Conservation (phyloP, 2,888 invertebrate species). For the Ametastegia equiseti region DNA sequence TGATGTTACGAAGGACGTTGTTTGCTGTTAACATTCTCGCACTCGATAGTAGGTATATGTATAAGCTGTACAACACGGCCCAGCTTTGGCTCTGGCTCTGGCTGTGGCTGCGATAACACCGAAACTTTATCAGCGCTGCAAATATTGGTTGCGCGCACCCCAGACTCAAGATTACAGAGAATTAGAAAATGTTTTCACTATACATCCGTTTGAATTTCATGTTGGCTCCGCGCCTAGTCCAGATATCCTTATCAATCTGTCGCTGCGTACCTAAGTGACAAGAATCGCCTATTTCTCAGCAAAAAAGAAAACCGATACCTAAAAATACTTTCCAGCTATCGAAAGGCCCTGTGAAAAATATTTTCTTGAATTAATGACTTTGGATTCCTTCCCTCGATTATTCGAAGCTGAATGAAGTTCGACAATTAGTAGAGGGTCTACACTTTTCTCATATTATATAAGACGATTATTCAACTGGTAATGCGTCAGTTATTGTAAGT, state of each 20-base stretch:
- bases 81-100: too few species aligned
- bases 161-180: conserved; percentile 44
- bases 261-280: conserved; percentile 6
- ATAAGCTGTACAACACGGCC: neutral
- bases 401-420: too few species aligned
- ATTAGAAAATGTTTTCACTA: conserved; percentile 45
- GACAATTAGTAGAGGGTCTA: too few species aligned
- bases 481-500: neutral
- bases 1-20: conserved; percentile 26
- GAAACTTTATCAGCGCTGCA: conserved; percentile 48
- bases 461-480: too few species aligned
- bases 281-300: neutral
- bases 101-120: conserved; percentile 21
- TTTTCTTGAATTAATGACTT: neutral
- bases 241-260: conserved; percentile 28
- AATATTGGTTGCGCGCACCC: conserved; percentile 41
- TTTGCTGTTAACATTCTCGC: conserved; percentile 44
- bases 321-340: too few species aligned
- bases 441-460: too few species aligned
- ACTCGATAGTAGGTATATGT: neutral
- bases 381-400: too few species aligned
- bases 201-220: conserved; percentile 27
- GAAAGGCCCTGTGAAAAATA: too few species aligned
- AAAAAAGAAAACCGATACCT: neutral
- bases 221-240: neutral